phyloP scores from a whole-genome alignment of 2,113 vertebrate genomes.

The Genyomyrus donnyi region DNA sequence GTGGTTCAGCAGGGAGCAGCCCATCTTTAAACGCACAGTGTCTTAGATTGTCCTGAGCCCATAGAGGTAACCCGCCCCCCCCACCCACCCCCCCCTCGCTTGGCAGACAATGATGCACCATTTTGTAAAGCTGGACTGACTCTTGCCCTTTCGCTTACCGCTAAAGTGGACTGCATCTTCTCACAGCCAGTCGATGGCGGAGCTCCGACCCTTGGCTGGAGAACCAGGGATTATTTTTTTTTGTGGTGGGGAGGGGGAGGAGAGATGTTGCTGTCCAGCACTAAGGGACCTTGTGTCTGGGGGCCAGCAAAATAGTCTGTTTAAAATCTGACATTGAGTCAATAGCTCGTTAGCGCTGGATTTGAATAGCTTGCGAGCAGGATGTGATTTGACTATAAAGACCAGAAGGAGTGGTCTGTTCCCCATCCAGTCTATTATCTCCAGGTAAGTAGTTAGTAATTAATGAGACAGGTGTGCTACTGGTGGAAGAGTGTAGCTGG shows the following conservation, averaged over 20 bases:
- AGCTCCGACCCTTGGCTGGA: neutral
- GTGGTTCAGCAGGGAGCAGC: neutral
- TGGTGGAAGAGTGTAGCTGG: neutral
- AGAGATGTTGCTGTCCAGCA: slow-evolving; percentile 26
- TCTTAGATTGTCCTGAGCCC: neutral
- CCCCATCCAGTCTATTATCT: neutral
- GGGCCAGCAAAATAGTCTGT: slow-evolving; percentile 9
- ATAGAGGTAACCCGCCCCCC: neutral
- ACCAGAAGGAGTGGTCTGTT: neutral
- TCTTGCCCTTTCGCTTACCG: slow-evolving; percentile 18
- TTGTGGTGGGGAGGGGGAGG: neutral
- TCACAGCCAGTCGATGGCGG: slow-evolving; percentile 30
- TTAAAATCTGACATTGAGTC: slow-evolving; percentile 21
- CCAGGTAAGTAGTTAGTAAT: neutral
- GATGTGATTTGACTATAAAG: slow-evolving; percentile 12
- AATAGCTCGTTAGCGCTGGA: slow-evolving; percentile 27
- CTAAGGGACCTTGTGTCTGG: slow-evolving; percentile 14
- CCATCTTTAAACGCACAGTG: neutral
- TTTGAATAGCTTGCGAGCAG: slow-evolving; percentile 20
- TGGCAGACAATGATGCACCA: slow-evolving; percentile 28
- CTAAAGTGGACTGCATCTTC: slow-evolving; percentile 20
- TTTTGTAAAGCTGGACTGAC: slow-evolving; percentile 23
- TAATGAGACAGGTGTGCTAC: neutral
- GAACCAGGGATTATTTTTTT: neutral
- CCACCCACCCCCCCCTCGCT: neutral